Evolutionary conservation across 1,140 invertebrate genomes (phyloP).

Genomic region (Acromyrmex heyeri): DNA sequence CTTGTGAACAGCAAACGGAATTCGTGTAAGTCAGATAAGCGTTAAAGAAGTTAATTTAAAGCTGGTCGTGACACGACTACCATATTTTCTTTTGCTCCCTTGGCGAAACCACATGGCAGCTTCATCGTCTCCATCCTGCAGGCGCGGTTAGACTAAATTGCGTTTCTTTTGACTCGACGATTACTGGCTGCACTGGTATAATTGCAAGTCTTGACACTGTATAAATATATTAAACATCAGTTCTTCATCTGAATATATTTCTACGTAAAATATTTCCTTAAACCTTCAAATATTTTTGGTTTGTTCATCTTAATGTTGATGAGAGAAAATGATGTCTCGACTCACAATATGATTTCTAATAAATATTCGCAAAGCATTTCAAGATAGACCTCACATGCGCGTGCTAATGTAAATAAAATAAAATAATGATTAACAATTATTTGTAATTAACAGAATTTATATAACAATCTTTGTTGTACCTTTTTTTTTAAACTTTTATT

Average conservation of each 20-base stretch:
- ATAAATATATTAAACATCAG: slow-evolving; percentile 7
- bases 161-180: slow-evolving; percentile 5
- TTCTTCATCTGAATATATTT: neutral
- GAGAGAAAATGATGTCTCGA: neutral
- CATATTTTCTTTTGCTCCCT: neutral
- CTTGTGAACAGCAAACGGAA: slow-evolving; percentile 34
- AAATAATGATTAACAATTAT: neutral
- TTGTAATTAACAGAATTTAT: neutral
- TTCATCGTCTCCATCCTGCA: neutral
- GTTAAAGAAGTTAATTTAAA: slow-evolving; percentile 59
- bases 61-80: neutral
- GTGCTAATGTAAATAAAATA: neutral
- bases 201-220: slow-evolving; percentile 15
- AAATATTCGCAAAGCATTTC: neutral
- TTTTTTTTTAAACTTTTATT: neutral
- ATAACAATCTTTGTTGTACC: neutral
- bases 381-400: neutral
- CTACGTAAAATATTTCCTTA: neutral
- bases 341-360: neutral
- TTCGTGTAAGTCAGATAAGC: slow-evolving; percentile 37
- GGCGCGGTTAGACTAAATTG: neutral
- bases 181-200: slow-evolving; percentile 16
- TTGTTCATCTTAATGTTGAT: neutral
- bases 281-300: neutral
- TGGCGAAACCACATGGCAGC: neutral